Conservation (phyloP, 1,140 invertebrate species). For the Nylanderia fulva region DNA sequence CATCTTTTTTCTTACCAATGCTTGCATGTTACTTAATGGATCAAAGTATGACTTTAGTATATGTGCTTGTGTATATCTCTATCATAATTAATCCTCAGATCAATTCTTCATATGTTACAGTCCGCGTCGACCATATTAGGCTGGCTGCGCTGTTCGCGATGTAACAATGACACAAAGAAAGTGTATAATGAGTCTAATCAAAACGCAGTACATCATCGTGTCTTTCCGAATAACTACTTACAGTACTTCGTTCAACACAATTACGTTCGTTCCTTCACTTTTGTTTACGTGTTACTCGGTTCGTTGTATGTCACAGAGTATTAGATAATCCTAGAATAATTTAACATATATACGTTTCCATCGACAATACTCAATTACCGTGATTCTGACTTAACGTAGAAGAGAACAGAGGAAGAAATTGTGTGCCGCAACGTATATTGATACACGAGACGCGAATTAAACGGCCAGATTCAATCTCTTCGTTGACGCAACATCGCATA, state of each 20-base stretch:
- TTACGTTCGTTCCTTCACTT: not conserved
- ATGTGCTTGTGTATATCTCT: not conserved
- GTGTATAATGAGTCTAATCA: constrained; percentile 67
- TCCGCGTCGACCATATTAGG: constrained; percentile 31
- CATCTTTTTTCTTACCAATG: not conserved
- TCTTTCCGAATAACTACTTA: constrained; percentile 26
- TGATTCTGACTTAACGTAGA: not conserved
- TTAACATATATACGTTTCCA: not conserved
- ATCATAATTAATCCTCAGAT: constrained; percentile 28
- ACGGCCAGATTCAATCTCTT: not conserved
- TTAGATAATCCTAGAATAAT: constrained; percentile 24
- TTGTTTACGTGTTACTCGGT: not conserved
- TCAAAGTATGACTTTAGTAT: not conserved
- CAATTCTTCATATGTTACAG: constrained; percentile 11
- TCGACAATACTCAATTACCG: constrained; percentile 34
- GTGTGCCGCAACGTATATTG: not conserved
- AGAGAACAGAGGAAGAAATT: not conserved
- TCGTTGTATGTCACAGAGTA: not conserved
- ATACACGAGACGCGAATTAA: constrained; percentile 40
- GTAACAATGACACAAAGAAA: constrained; percentile 52
- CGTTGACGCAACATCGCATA: not conserved
- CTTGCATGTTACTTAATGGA: not conserved
- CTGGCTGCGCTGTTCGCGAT: not conserved
- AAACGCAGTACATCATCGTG: constrained; percentile 60
- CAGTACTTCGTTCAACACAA: not conserved